Conservation (phyloP, 1,140 invertebrate species). For the Cyclargus thomasi region DNA sequence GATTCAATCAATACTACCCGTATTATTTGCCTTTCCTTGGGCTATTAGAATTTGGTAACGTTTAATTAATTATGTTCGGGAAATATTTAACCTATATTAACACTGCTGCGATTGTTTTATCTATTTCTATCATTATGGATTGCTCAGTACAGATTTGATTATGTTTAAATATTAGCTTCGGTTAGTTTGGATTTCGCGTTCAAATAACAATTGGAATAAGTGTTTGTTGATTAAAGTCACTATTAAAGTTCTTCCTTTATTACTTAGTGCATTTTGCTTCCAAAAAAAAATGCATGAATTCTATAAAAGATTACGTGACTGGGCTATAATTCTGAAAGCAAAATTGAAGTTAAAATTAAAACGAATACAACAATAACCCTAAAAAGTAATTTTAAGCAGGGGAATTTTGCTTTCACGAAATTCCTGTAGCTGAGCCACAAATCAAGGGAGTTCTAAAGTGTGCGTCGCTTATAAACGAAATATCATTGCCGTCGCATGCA, state of each 20-base stretch:
- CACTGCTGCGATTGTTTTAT: background rate
- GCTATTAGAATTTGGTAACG: constrained; percentile 31
- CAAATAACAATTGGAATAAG: background rate
- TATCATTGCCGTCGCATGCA: constrained; percentile 49
- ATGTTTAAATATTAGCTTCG: background rate
- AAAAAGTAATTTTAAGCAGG: constrained; percentile 7
- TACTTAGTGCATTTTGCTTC: too few relatives aligned
- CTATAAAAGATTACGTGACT: background rate
- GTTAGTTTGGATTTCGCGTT: background rate
- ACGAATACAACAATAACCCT: background rate
- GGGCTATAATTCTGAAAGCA: background rate
- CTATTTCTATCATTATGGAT: background rate
- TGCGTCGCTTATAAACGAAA: constrained; percentile 19
- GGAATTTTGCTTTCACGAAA: constrained; percentile 10
- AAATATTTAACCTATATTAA: constrained; percentile 21
- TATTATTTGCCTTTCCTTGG: constrained; percentile 30
- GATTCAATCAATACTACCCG: constrained; percentile 3
- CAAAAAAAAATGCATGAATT: too few relatives aligned
- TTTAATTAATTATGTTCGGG: constrained; percentile 32
- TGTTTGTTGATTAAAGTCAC: too few relatives aligned
- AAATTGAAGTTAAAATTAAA: background rate
- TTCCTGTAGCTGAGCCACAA: constrained; percentile 5
- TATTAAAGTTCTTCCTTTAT: too few relatives aligned
- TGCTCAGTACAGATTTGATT: background rate
- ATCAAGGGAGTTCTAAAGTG: constrained; percentile 19